Conservation (phyloP, 2,797 vertebrate genomes). For the Anas georgica region DNA sequence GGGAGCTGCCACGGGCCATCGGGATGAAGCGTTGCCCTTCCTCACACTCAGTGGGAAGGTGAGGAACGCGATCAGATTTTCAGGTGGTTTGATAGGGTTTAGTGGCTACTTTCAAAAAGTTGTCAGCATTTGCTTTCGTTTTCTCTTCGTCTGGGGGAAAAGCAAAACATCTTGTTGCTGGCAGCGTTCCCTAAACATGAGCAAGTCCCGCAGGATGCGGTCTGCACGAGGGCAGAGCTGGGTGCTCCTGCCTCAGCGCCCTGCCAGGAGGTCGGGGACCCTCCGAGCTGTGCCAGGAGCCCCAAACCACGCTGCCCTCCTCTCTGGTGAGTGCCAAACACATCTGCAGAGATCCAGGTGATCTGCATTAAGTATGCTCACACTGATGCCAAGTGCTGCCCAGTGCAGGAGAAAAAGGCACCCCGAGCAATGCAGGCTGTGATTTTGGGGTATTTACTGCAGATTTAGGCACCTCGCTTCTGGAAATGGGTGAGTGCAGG, state of each 20-base stretch:
- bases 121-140: not conserved
- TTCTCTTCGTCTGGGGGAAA: not conserved
- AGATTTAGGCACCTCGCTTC: not conserved
- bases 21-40: accelerated
- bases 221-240: not conserved
- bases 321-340: not conserved
- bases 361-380: accelerated
- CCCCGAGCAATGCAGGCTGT: not conserved
- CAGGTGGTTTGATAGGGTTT: not conserved
- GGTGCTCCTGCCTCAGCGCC: not conserved
- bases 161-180: not conserved
- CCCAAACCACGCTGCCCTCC: not conserved
- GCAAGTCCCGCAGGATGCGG: accelerated
- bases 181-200: not conserved
- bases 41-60: not conserved
- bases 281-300: not conserved
- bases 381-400: not conserved
- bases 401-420: not conserved
- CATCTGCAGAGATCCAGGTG: not conserved
- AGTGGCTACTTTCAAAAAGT: not conserved
- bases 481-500: not conserved
- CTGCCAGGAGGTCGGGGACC: not conserved
- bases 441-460: not conserved
- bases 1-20: not conserved
- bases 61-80: accelerated